Conservation (phyloP, 1,140 invertebrate genomes). For the Cydia splendana region DNA sequence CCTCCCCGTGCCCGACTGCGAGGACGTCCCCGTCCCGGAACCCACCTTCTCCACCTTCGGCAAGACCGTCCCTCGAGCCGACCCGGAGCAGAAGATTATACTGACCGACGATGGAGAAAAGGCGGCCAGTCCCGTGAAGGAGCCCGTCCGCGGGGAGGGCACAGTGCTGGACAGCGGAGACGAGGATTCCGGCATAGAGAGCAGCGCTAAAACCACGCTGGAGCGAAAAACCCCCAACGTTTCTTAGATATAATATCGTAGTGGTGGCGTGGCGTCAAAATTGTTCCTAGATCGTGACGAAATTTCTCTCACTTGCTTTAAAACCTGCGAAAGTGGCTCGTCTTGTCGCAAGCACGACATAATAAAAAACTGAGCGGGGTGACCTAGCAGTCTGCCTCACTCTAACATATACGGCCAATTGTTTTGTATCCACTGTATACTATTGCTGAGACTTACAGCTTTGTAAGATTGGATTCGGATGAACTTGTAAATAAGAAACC, state of each 20-base stretch:
- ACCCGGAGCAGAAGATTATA: slow-evolving; percentile 55
- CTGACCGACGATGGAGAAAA: slow-evolving; percentile 56
- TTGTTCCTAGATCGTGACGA: not conserved
- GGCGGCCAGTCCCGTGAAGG: slow-evolving; percentile 43
- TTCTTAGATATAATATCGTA: slow-evolving; percentile 50
- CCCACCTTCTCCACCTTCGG: slow-evolving; percentile 74
- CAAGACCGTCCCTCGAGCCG: slow-evolving; percentile 47
- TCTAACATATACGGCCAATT: not conserved
- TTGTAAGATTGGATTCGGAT: not conserved
- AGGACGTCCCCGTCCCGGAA: slow-evolving; percentile 52
- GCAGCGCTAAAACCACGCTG: slow-evolving; percentile 79
- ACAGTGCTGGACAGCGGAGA: slow-evolving; percentile 81
- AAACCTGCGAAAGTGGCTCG: not conserved
- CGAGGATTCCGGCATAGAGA: slow-evolving; percentile 82
- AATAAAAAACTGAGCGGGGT: not conserved
- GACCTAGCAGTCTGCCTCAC: not conserved
- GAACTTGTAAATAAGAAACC: not conserved
- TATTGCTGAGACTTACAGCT: not conserved
- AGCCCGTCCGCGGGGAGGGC: slow-evolving; percentile 79
- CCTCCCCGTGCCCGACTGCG: slow-evolving; percentile 46
- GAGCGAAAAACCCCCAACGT: slow-evolving; percentile 71
- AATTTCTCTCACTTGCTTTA: not conserved
- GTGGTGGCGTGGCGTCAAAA: not conserved
- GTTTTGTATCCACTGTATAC: slow-evolving; percentile 7
- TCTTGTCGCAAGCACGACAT: not conserved